A percentile compares a stretch with the other conserved stretches of the same genome.
Conservation (phyloP, 2,113 vertebrate species). For the Nycticryphes semicollaris region DNA sequence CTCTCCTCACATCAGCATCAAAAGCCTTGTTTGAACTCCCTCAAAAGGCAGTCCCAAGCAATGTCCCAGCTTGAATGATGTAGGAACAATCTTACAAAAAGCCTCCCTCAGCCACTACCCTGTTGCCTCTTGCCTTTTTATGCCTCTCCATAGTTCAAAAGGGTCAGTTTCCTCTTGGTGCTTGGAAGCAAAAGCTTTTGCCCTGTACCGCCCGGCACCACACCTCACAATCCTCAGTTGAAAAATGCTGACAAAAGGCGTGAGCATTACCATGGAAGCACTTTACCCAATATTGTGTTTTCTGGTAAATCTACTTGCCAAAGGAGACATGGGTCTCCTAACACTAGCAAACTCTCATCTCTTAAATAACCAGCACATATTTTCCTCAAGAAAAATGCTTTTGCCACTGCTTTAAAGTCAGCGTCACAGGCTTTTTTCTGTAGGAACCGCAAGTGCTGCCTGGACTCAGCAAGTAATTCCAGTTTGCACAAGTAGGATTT, state of each 20-base stretch:
- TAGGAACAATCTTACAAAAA: not conserved
- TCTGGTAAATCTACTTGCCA: not conserved
- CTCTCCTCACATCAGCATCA: not conserved
- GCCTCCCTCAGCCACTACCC: not conserved
- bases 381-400: not conserved
- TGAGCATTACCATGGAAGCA: not conserved
- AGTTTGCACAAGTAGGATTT: not conserved
- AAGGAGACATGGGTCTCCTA: not conserved
- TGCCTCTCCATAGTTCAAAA: not conserved
- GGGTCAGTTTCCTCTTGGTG: not conserved
- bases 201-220: not conserved
- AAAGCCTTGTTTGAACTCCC: not conserved
- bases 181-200: not conserved
- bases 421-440: accelerated
- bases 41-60: not conserved
- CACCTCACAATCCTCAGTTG: not conserved
- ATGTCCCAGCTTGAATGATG: not conserved
- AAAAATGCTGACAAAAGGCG: not conserved
- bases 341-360: not conserved
- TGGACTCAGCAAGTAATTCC: not conserved
- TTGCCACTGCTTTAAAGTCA: not conserved
- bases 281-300: not conserved
- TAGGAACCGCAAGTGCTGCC: not conserved
- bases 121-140: not conserved
- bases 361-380: not conserved